Evolutionary conservation across 1,140 invertebrate species (phyloP), one percentile per base, ranked within the genome.

Genomic region (Brachionus angularis): DNA sequence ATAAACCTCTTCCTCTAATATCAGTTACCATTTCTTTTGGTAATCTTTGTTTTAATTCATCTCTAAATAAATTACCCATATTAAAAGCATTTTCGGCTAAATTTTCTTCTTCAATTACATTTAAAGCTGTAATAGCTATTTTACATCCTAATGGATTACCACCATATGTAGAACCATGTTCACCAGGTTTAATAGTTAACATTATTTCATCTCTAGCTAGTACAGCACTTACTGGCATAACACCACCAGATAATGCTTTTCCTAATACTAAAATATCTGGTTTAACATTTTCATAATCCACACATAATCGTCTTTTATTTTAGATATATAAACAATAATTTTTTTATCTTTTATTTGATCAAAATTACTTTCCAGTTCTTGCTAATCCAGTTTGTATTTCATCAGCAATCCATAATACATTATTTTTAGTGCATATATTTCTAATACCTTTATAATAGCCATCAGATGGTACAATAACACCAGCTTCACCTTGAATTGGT

Each of bases 401-500:
- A 82, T 99, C 96, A 3, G 92, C 92, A 73, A 98, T 96, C 87
- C 89, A 96, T 0, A 99, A 83, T 1, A 98, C 94, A 77, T 97
- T 96, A 80, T 98, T 84, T 77, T 91, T 90, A 2, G 87, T 88
- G 79, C 96, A 98, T 0, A 98, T 83, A 49, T 91, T 88, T 39
- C 95, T 83, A 0, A 98, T 89, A 72, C 88, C 87, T 72, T 84
- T 87, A 50, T 98, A 82, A 77, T 98, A 99, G 0, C 94, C 94
- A 2, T 86, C 84, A 78, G 88, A 81, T 0, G 96, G 96, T 1
- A 98, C 90, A 0, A 94, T 86, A 1, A 97, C 92, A 1, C 96
- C 96, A 33, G 94, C 95, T 83, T 99, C 96, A 0, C 96, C 96
- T 84, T 99, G 96, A 74, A 99, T 97, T 0, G 96, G 96, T 78